These are phyloP conservation scores for Hypotaenidia philippensis DNA, from an alignment of 2,797 vertebrate species.

Conservation along the genomic window DNA sequence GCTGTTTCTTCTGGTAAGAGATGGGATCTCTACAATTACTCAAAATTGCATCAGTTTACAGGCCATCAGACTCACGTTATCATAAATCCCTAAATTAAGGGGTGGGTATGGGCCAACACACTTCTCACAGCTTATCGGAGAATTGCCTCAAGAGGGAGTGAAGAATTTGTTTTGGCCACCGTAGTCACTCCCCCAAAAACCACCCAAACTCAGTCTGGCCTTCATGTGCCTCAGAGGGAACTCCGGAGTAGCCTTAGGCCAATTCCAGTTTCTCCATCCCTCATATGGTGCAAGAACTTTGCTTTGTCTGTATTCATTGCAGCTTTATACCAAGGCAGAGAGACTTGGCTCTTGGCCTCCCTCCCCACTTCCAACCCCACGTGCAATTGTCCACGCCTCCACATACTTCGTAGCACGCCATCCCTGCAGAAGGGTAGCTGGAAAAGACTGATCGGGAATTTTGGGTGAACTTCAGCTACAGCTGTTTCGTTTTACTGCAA, in stretches of 20 bases:
- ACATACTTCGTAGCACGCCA: neutral
- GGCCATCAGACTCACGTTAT: neutral
- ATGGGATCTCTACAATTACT: neutral
- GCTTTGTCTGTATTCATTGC: neutral
- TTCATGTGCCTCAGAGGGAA: neutral
- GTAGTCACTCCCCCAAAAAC: neutral
- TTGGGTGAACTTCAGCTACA: constrained; percentile 49
- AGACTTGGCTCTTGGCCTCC: neutral
- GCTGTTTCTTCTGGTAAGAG: neutral
- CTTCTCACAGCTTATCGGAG: neutral
- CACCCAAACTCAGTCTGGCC: neutral
- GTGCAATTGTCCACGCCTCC: neutral
- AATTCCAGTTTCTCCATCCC: neutral
- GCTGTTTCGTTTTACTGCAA: constrained; percentile 41
- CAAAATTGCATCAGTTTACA: constrained; percentile 3
- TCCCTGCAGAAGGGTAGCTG: constrained; percentile 6
- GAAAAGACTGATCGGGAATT: neutral
- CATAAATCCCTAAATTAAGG: neutral
- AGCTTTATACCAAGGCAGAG: neutral
- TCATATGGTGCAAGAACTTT: neutral
- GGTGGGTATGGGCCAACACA: neutral
- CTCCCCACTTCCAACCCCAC: neutral
- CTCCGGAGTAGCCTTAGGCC: neutral
- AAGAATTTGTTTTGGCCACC: constrained; percentile 17
- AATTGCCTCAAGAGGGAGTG: neutral